Percentiles rank a stretch among this genome's conserved stretches.
These are phyloP conservation scores for Schrankia costaestrigalis DNA, from an alignment of 2,888 invertebrate genomes.

Conservation along the genomic window DNA sequence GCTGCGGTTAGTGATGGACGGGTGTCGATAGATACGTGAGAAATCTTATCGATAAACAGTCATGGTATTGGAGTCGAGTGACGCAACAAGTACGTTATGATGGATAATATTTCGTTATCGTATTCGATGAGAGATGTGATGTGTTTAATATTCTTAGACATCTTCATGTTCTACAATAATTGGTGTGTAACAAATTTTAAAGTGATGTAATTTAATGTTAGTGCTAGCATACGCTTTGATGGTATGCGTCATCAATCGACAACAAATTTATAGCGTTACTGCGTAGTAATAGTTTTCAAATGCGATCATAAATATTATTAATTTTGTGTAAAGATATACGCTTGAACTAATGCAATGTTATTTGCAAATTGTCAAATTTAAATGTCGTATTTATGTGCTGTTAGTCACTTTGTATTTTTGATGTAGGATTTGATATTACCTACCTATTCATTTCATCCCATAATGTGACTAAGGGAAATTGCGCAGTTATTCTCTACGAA, in stretches of 20 bases:
- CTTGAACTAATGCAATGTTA: too few species aligned
- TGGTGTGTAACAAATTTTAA: constrained; percentile 23
- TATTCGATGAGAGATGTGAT: constrained; percentile 18
- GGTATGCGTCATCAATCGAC: constrained; percentile 6
- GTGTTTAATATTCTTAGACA: constrained; percentile 17
- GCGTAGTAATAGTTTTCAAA: constrained; percentile 6
- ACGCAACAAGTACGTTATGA: constrained; percentile 20
- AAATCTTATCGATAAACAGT: constrained; percentile 37
- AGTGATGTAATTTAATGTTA: constrained; percentile 9
- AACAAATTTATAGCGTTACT: constrained; percentile 6
- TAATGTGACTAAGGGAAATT: too few species aligned
- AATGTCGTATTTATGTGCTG: too few species aligned
- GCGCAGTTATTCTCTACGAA: too few species aligned
- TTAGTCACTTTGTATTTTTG: too few species aligned
- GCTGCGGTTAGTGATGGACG: constrained; percentile 48
- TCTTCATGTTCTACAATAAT: constrained; percentile 24
- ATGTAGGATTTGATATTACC: too few species aligned
- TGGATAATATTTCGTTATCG: constrained; percentile 32
- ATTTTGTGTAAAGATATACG: too few species aligned
- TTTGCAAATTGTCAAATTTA: too few species aligned
- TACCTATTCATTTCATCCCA: too few species aligned
- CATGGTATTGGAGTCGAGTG: constrained; percentile 16
- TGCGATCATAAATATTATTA: constrained; percentile 10
- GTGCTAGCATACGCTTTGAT: constrained; percentile 12
- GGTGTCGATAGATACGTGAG: constrained; percentile 41